These are phyloP conservation scores for Rhinichthys klamathensis DNA, from an alignment of 2,113 vertebrate genomes.

Conservation along the genomic window DNA sequence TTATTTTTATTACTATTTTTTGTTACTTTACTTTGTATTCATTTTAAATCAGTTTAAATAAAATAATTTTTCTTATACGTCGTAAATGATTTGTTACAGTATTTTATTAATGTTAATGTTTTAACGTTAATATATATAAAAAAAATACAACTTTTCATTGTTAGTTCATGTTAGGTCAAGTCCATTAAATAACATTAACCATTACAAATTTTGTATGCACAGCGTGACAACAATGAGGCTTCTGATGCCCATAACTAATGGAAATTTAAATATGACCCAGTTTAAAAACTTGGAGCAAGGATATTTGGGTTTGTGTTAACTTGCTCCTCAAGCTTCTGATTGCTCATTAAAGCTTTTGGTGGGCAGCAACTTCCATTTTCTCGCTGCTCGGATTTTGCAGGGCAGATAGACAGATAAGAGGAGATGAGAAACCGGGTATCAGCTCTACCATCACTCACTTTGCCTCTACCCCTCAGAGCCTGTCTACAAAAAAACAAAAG, in stretches of 20 bases:
- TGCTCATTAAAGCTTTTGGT: conserved; percentile 38
- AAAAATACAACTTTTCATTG: background rate
- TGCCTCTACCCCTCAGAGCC: background rate
- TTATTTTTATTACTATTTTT: background rate
- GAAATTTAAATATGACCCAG: conserved; percentile 23
- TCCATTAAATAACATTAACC: too few species aligned
- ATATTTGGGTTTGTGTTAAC: conserved; percentile 33
- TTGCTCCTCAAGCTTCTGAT: conserved; percentile 36
- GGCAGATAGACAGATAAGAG: conserved; percentile 46
- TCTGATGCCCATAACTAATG: conserved; percentile 6
- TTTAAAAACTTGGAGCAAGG: conserved; percentile 42
- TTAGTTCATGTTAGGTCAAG: background rate
- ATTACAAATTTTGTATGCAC: background rate
- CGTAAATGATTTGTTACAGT: background rate
- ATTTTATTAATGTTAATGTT: background rate
- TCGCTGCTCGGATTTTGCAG: conserved; percentile 10
- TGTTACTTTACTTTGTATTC: too few species aligned
- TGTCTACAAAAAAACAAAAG: conserved; percentile 22
- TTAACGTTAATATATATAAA: background rate
- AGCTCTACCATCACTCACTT: conserved; percentile 10
- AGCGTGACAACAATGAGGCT: background rate
- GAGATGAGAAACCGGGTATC: conserved; percentile 32
- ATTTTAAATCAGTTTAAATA: too few species aligned
- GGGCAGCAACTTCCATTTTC: conserved; percentile 20
- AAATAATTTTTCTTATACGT: too few species aligned